Percentiles rank a stretch among this genome's conserved stretches.
These are phyloP conservation scores for Amphiprion percula DNA, from an alignment of 2,113 vertebrate species.

Conservation along the genomic window DNA sequence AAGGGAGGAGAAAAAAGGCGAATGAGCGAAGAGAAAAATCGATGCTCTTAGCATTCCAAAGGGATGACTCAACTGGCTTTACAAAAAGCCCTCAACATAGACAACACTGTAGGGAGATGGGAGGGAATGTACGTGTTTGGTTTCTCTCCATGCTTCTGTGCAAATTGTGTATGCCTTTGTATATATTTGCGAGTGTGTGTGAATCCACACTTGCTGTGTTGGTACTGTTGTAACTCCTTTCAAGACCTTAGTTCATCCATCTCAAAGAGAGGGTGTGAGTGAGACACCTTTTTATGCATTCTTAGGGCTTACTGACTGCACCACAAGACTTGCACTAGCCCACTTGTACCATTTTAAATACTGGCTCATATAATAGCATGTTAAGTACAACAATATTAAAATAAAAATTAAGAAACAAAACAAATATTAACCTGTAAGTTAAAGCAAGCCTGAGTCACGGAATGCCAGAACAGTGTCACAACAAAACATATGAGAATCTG, in stretches of 20 bases:
- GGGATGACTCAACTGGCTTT: conserved; percentile 75
- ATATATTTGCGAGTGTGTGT: conserved; percentile 2
- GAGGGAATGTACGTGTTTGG: conserved; percentile 32
- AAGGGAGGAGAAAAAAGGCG: conserved; percentile 26
- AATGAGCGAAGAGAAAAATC: conserved; percentile 59
- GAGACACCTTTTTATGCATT: conserved; percentile 27
- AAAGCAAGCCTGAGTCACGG: background rate
- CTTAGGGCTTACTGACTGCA: conserved; percentile 1
- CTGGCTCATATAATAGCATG: background rate
- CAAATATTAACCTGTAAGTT: background rate
- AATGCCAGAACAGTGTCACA: background rate
- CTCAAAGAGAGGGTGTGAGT: conserved; percentile 7
- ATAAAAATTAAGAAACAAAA: background rate
- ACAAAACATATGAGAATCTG: background rate
- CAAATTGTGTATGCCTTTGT: conserved; percentile 29
- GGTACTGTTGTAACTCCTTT: conserved; percentile 3
- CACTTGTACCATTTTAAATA: conserved; percentile 9
- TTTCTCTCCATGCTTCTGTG: conserved; percentile 30
- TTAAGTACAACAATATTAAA: background rate
- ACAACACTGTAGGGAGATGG: conserved; percentile 44
- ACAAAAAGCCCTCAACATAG: conserved; percentile 61
- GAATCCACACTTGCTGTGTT: conserved; percentile 8
- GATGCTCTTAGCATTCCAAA: conserved; percentile 80
- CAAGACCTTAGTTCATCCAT: conserved; percentile 11
- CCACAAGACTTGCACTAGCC: conserved; percentile 24